Evolutionary conservation across 2,797 vertebrate genomes (phyloP), one percentile per base, ranked within the genome.

Genomic region (Dendrocincla tyrannina): DNA sequence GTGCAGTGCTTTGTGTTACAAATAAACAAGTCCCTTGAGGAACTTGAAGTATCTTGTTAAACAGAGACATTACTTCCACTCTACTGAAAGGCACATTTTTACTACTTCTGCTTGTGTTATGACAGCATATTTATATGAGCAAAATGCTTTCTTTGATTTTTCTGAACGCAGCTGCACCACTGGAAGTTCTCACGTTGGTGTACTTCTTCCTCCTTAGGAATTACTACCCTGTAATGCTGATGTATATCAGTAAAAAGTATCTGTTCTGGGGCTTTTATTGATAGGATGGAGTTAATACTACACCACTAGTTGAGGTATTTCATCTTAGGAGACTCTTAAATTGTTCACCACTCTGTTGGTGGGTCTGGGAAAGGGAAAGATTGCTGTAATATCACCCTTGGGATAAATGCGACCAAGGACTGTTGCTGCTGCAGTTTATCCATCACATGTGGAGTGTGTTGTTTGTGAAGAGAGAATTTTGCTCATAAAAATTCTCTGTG

Each of bases 11-110:
- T 92, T 56, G 68, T 88, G 30, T 70, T 79, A 35, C 46, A 80
- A 53, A 68, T 68, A 89, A 84, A 81, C n/a, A 91, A 80, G 60
- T 94, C 77, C 68, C 70, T 69, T 68, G 91, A 92, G 86, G 68
- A 95, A 84, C 62, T 13, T 59, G 44, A 94, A 89, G 55, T 20
- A 39, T 58, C 64, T 88, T 83, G 27, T 73, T 91, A 91, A 88
- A 93, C 37, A 77, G 52, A n/a, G 32, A 24, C 16, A 35, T 89
- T 92, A n/a, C 72, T 85, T 88, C 58, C 0, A 0, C 39, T 93
- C 30, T 44, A 47, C n/a, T 74, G 66, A 80, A 89, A 72, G 32
- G n/a, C 69, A 53, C 10, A 5, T 80, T 87, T 94, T 92, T 80
- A 62, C 50, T 69, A 7, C 56, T 79, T 59, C 47, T 77, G 10